Evolutionary conservation across 2,888 invertebrate genomes (phyloP), one percentile per base, ranked within the genome.

Genomic region (Marasmarcha lunaedactyla): DNA sequence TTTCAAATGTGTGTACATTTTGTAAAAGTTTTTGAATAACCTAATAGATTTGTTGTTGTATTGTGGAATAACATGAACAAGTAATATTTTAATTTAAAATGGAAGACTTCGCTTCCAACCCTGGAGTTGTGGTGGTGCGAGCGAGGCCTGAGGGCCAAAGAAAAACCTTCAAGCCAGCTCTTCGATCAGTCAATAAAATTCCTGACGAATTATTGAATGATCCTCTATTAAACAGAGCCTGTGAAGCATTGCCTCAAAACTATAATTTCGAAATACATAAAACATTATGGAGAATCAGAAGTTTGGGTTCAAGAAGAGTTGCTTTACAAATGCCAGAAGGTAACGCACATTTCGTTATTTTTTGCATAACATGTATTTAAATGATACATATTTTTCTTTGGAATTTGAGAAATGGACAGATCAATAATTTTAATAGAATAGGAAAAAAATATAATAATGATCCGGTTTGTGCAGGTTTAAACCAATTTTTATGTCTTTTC

Each of bases 191-290:
- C 13, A 94, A 90, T 65, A 93, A 91, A 74, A 91, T 95, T 50
- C 95, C 95, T 0, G 88, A 90, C 47, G 90, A 90, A 51, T 85
- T 96, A 37, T 67, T 92, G 14, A 88, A 93, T 52, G 89, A 95
- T 73, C 87, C 89, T 11, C 59, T 89, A 47, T 65, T 96, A 15
- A 89, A 91, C 57, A 81, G 87, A 59, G 92, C 92, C 1, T 89
- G 92, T 43, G 86, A 88, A 55, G 81, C 85, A 30, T 84, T 99
- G 38, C 99, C 99, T 1, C 72, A 87, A 25, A 99, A 99, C 79
- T 99, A 99, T 63, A 98, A 97, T 68, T 99, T 99, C 71, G 99
- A 99, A 87, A 89, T 99, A 49, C 93, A 93, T 44, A 99, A 99
- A 71, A 98, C 98, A 0, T 91, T 99, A 68, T 98, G 98, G 98